Base-by-base conservation (phyloP, 2,113 vertebrate species). In the Heterochromis multidens region DNA sequence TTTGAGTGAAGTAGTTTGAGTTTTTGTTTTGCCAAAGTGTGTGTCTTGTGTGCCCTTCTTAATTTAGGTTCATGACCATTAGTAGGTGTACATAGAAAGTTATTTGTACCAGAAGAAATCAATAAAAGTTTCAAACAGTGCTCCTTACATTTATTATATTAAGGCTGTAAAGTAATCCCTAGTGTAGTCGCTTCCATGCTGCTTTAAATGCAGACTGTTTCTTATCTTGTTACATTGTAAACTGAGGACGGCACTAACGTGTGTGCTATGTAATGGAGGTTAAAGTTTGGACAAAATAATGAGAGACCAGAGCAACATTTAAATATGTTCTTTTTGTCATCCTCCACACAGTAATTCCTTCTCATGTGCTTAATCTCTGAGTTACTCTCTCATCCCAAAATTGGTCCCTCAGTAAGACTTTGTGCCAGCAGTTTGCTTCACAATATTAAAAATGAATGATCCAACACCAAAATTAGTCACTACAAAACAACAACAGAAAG, bases 361-460 rank as follows among this genome's bases (percentile, higher is more conserved):
- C 27, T 70, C 3, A 61, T 4, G 2, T 16, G 19, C 54, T 57
- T 25, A 11, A 62, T 84, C 8, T 81, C 33, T 58, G 35, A 65
- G 56, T 81, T 27, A 1, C 27, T 85, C 61, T 58, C 35, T 74
- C 25, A 35, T 33, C 70, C 46, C 21, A 62, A 31, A 87, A 79
- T 79, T 40, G 67, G 54, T 77, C 63, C 67, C 25, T 67, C 35
- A 62, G 77, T 74, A 67, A 74, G 58, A 57, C 82, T 25, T 33
- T 77, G 54, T 54, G 21, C 76, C 40, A 82, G 58, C 79, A 83
- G 56, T 84, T 67, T 13, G 19, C 81, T 86, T 77, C 46, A 76
- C 21, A n/a, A 43, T 86, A 88, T 92, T 85, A 93, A 93, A 90
- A 85, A 91, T 88, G 49, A 86, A 93, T 91, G 80, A 88, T 82